A percentile compares a stretch with the other conserved stretches of the same genome.
These are phyloP conservation scores for Salvator merianae DNA, from an alignment of 2,113 vertebrate species.

Conservation along the genomic window DNA sequence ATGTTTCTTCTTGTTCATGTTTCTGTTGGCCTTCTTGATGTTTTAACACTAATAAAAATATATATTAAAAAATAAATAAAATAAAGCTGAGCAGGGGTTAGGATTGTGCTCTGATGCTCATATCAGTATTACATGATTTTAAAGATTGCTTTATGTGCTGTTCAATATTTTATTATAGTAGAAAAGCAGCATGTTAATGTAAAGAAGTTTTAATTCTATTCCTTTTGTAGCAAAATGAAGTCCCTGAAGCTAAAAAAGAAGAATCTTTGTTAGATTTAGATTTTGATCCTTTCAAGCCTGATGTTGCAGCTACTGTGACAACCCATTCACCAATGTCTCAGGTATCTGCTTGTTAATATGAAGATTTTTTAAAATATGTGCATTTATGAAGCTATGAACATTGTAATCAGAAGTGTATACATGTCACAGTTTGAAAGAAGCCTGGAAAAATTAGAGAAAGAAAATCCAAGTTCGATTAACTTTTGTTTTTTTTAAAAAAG, in stretches of 20 bases:
- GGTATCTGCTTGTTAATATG: conserved; percentile 62
- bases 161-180: too few relatives aligned
- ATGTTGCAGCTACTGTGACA: conserved; percentile 66
- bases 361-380: neutral
- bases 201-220: neutral
- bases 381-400: fast-evolving
- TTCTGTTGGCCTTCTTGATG: too few relatives aligned
- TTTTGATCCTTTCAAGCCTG: conserved; percentile 95
- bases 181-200: neutral
- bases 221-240: conserved; percentile 74
- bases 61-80: too few relatives aligned
- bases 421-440: neutral
- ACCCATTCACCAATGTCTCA: conserved; percentile 81
- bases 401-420: neutral
- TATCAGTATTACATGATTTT: too few relatives aligned
- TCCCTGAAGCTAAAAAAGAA: conserved; percentile 76
- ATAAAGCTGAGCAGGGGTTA: too few relatives aligned
- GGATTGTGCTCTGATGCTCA: too few relatives aligned
- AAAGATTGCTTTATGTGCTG: too few relatives aligned
- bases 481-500: neutral
- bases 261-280: conserved; percentile 95
- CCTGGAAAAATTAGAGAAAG: neutral
- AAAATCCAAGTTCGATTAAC: neutral
- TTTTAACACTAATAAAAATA: too few relatives aligned
- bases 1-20: too few relatives aligned